Conservation (phyloP, 1,140 invertebrate species). For the Microvelia longipes region DNA sequence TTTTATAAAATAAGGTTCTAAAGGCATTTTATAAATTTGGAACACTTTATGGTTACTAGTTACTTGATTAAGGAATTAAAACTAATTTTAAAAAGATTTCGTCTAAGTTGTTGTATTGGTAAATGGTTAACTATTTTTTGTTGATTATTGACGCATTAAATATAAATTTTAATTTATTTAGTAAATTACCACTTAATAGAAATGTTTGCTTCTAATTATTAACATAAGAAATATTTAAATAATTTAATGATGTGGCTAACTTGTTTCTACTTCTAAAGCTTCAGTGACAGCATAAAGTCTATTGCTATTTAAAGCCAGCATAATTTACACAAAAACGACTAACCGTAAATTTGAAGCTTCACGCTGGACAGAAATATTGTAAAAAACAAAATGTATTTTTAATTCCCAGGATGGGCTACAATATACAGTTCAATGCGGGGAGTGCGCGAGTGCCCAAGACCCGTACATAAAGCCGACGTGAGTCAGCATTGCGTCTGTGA, state of each 20-base stretch:
- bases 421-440: background rate
- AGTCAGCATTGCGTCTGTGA: background rate
- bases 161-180: no score
- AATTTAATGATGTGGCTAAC: background rate
- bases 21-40: no score
- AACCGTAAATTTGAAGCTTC: no score
- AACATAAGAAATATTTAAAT: background rate
- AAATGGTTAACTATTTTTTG: no score
- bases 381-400: background rate
- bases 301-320: background rate
- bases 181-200: no score
- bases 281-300: background rate
- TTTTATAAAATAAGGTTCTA: no score
- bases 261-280: background rate
- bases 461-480: background rate
- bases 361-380: slow-evolving; percentile 2
- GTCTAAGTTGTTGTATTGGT: no score
- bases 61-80: no score
- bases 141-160: no score
- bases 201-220: background rate
- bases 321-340: no score
- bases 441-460: background rate
- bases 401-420: background rate
- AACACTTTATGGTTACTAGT: no score
- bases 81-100: no score